These are phyloP conservation scores for Eupithecia insigniata DNA, from an alignment of 2,888 invertebrate species.

Conservation along the genomic window DNA sequence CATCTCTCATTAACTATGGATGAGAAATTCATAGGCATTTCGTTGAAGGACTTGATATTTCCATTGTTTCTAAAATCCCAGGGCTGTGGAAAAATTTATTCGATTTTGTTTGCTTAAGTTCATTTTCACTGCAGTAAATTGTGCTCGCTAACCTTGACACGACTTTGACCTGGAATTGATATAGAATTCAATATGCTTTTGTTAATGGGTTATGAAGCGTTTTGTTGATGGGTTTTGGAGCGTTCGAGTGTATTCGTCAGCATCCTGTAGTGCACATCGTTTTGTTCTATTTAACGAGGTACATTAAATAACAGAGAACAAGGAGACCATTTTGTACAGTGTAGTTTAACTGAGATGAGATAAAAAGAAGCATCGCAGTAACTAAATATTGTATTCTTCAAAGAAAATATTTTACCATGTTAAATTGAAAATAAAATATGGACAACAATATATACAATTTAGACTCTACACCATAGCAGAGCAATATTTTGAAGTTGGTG, in stretches of 20 bases:
- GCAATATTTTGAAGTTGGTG: background rate
- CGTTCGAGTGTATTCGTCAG: background rate
- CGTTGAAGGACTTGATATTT: background rate
- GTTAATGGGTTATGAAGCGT: background rate
- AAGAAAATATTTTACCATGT: background rate
- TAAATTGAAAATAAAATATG: background rate
- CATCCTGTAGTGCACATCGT: background rate
- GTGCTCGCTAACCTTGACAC: slow-evolving; percentile 32
- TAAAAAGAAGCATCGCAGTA: background rate
- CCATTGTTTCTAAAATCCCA: background rate
- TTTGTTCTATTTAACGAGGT: background rate
- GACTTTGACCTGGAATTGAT: slow-evolving; percentile 13
- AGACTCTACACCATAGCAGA: background rate
- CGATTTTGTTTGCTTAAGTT: background rate
- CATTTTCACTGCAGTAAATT: slow-evolving; percentile 11
- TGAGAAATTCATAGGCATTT: background rate
- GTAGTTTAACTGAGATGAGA: background rate
- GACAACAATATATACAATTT: too few relatives aligned
- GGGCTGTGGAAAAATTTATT: background rate
- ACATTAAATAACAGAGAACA: background rate
- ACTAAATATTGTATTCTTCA: background rate
- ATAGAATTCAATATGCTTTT: background rate
- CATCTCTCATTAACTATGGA: background rate
- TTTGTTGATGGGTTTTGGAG: background rate
- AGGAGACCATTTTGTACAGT: background rate